Evolutionary conservation across 2,888 invertebrate species (phyloP).

Genomic region (Agrochola litura): DNA sequence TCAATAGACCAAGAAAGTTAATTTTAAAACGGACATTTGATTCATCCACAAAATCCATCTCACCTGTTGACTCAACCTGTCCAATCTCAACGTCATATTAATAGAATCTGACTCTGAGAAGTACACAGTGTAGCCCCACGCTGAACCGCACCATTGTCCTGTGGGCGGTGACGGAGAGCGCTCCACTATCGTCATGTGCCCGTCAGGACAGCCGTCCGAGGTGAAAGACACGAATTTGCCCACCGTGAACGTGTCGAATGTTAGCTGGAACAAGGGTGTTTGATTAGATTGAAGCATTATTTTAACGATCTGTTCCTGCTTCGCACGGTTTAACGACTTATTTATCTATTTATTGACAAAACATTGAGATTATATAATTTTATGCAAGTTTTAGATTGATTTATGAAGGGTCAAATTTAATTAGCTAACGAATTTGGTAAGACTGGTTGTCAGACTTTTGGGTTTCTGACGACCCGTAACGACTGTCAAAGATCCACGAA

Average conservation of each 20-base stretch:
- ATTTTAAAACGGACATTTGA: not conserved
- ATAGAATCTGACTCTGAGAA: conserved; percentile 95
- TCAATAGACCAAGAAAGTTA: not conserved
- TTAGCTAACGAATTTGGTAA: no score
- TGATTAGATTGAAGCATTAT: conserved; percentile 11
- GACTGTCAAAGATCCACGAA: no score
- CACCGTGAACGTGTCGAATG: conserved; percentile 95
- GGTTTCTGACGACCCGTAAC: no score
- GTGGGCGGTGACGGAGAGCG: conserved; percentile 93
- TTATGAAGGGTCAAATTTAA: no score
- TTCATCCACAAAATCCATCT: conserved; percentile 50
- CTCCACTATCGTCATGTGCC: conserved; percentile 95
- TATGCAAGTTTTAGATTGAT: no score
- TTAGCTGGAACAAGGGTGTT: conserved; percentile 91
- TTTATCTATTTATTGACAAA: no score
- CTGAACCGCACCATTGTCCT: conserved; percentile 96
- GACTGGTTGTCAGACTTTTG: no score
- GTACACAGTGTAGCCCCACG: conserved; percentile 96
- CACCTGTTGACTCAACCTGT: conserved; percentile 94
- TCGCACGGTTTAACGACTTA: no score
- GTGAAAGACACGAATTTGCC: conserved; percentile 95
- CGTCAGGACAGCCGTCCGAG: conserved; percentile 94
- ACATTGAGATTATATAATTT: no score
- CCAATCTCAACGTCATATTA: conserved; percentile 93
- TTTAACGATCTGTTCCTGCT: no score